Percentiles rank a stretch among this genome's conserved stretches.
Conservation (phyloP, 2,113 vertebrate genomes). For the Scortum barcoo region DNA sequence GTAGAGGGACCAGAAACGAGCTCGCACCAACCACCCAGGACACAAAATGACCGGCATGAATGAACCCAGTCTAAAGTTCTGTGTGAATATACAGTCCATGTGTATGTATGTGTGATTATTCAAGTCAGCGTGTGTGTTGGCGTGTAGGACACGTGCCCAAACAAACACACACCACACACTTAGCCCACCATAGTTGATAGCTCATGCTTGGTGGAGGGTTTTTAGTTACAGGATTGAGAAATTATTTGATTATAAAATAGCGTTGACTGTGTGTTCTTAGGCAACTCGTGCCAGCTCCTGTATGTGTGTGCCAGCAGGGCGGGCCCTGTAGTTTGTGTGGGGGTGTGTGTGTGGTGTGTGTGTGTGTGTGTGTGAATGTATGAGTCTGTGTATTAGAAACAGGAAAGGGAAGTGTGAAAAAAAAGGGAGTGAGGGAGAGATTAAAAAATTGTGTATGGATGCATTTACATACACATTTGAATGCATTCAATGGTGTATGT, state of each 20-base stretch:
- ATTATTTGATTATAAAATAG: conserved; percentile 80
- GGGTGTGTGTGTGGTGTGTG: conserved; percentile 26
- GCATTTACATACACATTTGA: conserved; percentile 40
- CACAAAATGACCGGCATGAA: conserved; percentile 53
- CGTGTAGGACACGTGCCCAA: conserved; percentile 65
- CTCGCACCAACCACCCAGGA: conserved; percentile 19
- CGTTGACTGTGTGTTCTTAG: conserved; percentile 62
- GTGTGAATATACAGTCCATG: conserved; percentile 44
- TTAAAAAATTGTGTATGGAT: conserved; percentile 43
- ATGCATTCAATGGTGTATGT: background rate
- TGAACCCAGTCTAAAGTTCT: conserved; percentile 52
- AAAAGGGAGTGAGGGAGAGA: conserved; percentile 37
- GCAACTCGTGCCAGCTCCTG: conserved; percentile 62
- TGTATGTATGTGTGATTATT: conserved; percentile 47
- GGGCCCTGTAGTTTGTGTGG: conserved; percentile 23
- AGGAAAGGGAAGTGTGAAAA: conserved; percentile 8
- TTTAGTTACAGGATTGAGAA: conserved; percentile 77
- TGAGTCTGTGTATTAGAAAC: conserved; percentile 22
- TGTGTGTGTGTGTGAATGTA: conserved; percentile 1
- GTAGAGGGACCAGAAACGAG: background rate
- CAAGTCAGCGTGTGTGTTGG: conserved; percentile 33
- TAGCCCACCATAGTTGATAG: conserved; percentile 67
- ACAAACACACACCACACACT: conserved; percentile 76
- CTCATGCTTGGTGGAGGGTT: conserved; percentile 50
- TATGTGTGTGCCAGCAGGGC: conserved; percentile 61